Evolutionary conservation across 1,140 invertebrate species (phyloP).

Genomic region (Bombus polaris): DNA sequence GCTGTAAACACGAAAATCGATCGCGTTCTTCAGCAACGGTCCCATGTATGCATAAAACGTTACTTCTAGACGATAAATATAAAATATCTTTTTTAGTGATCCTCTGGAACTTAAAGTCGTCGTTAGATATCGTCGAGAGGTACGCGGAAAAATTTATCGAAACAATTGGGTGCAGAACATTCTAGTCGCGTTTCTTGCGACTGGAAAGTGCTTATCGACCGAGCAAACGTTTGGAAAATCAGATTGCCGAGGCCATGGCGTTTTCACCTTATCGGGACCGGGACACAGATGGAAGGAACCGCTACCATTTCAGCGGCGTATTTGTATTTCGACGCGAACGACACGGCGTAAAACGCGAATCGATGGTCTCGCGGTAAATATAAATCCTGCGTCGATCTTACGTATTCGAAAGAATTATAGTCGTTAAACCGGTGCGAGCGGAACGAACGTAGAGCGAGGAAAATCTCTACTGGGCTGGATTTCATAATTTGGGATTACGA

Average conservation of each 20-base stretch:
- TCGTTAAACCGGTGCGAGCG: neutral
- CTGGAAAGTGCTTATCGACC: neutral
- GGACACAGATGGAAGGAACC: neutral
- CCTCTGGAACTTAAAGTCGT: neutral
- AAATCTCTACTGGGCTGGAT: neutral
- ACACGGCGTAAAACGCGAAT: neutral
- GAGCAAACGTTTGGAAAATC: slow-evolving; percentile 1
- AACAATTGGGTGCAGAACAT: slow-evolving; percentile 9
- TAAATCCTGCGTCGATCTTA: neutral
- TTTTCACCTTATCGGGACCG: neutral
- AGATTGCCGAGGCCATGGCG: neutral
- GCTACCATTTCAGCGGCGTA: neutral
- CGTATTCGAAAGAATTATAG: neutral
- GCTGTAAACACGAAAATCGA: neutral
- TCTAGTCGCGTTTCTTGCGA: neutral
- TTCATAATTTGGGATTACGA: neutral
- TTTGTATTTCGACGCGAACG: neutral
- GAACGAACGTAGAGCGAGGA: neutral
- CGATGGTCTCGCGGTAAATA: neutral
- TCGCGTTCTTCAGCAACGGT: neutral
- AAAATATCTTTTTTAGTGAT: slow-evolving; percentile 21
- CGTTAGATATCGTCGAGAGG: slow-evolving; percentile 15
- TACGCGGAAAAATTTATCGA: slow-evolving; percentile 8
- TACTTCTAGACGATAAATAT: slow-evolving; percentile 33
- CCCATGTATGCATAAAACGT: neutral